Conservation (phyloP, 2,888 invertebrate species). For the Melikaiella ostensackeni region DNA sequence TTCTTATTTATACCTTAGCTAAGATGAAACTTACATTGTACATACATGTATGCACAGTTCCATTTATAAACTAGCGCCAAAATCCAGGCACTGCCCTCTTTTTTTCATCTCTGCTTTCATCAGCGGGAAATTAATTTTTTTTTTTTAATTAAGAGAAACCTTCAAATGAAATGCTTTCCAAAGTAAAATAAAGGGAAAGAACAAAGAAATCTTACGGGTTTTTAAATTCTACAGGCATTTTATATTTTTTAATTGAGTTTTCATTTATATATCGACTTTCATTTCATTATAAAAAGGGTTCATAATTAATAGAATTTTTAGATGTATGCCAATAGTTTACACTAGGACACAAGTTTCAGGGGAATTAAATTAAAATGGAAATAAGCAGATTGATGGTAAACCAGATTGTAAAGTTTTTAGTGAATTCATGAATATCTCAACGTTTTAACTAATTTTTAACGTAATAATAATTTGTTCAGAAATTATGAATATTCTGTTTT, state of each 20-base stretch:
- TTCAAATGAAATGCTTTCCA: background rate
- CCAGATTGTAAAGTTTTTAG: no score
- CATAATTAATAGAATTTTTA: background rate
- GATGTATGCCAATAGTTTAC: background rate
- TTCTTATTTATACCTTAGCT: background rate
- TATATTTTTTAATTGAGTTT: background rate
- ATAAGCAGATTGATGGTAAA: background rate
- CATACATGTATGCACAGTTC: conserved; percentile 10
- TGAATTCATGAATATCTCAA: background rate
- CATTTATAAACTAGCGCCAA: conserved; percentile 9
- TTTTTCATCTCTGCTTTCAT: background rate
- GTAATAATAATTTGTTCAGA: conserved; percentile 11
- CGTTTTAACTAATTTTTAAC: conserved; percentile 27
- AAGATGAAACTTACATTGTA: conserved; percentile 11
- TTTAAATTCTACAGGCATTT: background rate
- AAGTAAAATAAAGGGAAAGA: background rate
- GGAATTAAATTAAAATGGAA: background rate
- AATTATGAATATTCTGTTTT: conserved; percentile 20
- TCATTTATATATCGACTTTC: background rate
- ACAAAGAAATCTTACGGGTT: background rate
- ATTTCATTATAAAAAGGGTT: background rate
- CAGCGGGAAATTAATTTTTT: background rate
- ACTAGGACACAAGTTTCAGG: background rate
- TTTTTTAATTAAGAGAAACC: background rate
- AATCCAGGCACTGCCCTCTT: conserved; percentile 29